Percentiles rank a stretch among this genome's conserved stretches.
phyloP scores from a whole-genome alignment of 1,140 invertebrate genomes.

The Luehdorfia chinensis region DNA sequence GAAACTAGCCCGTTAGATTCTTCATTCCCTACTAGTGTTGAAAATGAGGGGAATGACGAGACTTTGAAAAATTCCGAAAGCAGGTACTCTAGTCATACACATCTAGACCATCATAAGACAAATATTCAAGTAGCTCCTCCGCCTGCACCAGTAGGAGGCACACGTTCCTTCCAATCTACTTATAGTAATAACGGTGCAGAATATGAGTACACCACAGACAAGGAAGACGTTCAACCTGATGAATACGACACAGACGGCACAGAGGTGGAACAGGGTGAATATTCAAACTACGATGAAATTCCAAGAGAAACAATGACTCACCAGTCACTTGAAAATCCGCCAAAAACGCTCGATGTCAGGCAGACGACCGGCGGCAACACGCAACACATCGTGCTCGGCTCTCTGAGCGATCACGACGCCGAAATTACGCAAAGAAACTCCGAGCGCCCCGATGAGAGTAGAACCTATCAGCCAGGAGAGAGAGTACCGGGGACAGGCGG shows the following conservation, averaged over 20 bases:
- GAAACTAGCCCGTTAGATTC: neutral
- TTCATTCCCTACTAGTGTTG: neutral
- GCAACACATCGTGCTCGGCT: slow-evolving; percentile 77
- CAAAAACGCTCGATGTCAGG: slow-evolving; percentile 56
- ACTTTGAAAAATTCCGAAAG: slow-evolving; percentile 38
- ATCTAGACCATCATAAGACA: slow-evolving; percentile 53
- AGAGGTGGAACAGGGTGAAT: slow-evolving; percentile 77
- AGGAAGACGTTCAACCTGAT: slow-evolving; percentile 63
- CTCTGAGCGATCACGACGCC: slow-evolving; percentile 73
- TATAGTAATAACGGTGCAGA: slow-evolving; percentile 42
- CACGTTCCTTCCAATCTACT: slow-evolving; percentile 47
- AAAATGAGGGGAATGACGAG: slow-evolving; percentile 25
- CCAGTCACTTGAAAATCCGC: slow-evolving; percentile 57
- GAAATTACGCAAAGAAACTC: slow-evolving; percentile 72
- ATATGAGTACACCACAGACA: slow-evolving; percentile 53
- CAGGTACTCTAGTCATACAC: slow-evolving; percentile 43
- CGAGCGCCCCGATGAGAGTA: slow-evolving; percentile 67
- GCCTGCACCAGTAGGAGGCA: slow-evolving; percentile 36
- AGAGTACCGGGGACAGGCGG: slow-evolving; percentile 79
- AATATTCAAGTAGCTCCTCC: slow-evolving; percentile 21
- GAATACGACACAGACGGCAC: slow-evolving; percentile 57
- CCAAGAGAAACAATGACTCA: slow-evolving; percentile 48
- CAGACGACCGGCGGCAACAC: slow-evolving; percentile 66
- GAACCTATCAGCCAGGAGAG: slow-evolving; percentile 80
- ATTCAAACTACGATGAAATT: slow-evolving; percentile 72